Base-by-base conservation (phyloP, 2,888 invertebrate genomes). In the Mythimna pallens region DNA sequence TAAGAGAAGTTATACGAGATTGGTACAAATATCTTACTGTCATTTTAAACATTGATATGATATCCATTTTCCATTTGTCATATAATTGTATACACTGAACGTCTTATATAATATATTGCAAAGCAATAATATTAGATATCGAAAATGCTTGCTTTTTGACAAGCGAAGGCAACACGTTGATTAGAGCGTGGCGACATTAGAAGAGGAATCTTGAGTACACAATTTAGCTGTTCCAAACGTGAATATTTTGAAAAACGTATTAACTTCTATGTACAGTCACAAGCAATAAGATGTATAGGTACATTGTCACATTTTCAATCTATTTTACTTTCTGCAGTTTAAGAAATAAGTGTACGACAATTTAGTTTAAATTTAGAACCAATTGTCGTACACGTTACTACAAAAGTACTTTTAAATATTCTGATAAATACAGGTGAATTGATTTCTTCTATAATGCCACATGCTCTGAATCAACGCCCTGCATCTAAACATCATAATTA, bases 11-110 rank as follows among this genome's bases (percentile, higher is more conserved):
- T 64, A 65, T n/a, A 77, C 43, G 54, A 69, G 58, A 71, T 78
- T 65, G 70, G 73, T 83, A 85, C 71, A 80, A 80, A 86, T 65
- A 68, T 72, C 80, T 79, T 81, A 83, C 81, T 76, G 77, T 76
- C 80, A 78, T 69, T 78, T 76, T 73, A 74, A 70, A 82, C 59
- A 66, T 78, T 86, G 86, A 86, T 85, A 85, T 85, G 85, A 82
- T 84, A 80, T 84, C 79, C 72, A 85, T 81, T 78, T 69, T 85
- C 74, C 54, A 72, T 79, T 80, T 74, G 36, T 76, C 72, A 81
- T 80, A 73, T 69, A 70, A 70, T 65, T 84, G 84, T 86, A 83
- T 81, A 83, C 80, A 63, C 70, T 72, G 82, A 86, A 80, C 63
- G 66, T 85, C 76, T 80, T 81, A 86, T 73, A 65, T 76, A 70